A percentile compares a stretch with the other conserved stretches of the same genome.
Evolutionary conservation across 2,797 vertebrate genomes (phyloP).

Genomic region (Diplodus sargus): DNA sequence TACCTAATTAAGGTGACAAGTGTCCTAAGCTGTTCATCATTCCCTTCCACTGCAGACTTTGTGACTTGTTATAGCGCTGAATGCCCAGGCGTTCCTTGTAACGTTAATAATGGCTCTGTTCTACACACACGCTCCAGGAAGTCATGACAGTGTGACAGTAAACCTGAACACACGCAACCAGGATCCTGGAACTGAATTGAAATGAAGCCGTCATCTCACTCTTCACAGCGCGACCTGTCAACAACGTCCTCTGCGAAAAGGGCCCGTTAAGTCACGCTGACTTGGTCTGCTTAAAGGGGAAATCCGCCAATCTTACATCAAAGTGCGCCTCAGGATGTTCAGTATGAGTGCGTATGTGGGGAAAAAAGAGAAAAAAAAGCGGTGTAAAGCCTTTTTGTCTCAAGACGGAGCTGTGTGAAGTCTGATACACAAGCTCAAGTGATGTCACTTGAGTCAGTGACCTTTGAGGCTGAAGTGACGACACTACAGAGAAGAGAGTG

Average conservation of each 20-base stretch:
- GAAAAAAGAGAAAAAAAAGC: neutral
- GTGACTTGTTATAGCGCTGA: neutral
- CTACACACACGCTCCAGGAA: no score
- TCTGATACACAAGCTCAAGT: neutral
- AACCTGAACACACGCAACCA: no score
- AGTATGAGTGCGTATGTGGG: no score
- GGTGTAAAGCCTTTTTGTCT: neutral
- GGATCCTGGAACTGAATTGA: no score
- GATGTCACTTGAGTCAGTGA: neutral
- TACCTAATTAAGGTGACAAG: neutral
- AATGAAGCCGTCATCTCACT: no score
- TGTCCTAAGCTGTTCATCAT: neutral
- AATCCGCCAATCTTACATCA: neutral
- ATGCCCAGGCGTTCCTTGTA: neutral
- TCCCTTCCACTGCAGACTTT: neutral
- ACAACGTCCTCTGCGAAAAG: no score
- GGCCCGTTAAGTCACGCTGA: neutral
- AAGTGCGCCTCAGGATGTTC: neutral
- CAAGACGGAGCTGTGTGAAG: neutral
- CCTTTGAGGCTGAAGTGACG: no score
- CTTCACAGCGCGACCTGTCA: no score
- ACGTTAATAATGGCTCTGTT: no score
- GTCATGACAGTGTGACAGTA: no score
- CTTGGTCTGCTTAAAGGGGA: neutral
- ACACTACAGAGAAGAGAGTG: no score